Base-by-base conservation (phyloP, 2,888 invertebrate species). In the Timema cristinae region DNA sequence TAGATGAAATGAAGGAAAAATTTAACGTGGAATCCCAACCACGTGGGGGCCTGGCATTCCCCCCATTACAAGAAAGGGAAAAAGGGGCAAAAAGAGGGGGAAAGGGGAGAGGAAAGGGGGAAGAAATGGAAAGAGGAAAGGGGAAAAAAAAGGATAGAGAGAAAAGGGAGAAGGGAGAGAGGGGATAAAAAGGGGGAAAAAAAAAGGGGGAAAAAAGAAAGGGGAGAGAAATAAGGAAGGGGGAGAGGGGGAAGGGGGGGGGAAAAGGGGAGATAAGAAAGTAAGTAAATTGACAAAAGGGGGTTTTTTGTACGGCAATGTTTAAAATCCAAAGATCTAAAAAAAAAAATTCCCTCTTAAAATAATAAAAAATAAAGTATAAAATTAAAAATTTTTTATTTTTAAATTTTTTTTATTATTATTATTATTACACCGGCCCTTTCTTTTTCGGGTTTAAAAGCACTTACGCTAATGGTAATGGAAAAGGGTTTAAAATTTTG, bases 1-100 rank as follows among this genome's bases (percentile, higher is more conserved):
- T n/a, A 6, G 32, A 6, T 11, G 48, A 67, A 32, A 15, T 66
- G 66, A 1, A 16, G 50, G 32, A 67, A 50, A 66, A 0, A 16
- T 13, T 50, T 50, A 8, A 0, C 10, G 50, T 49, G 50, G 66
- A 76, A 77, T 70, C 72, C 71, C n/a, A 68, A 61, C 66, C 32
- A 61, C n/a, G 50, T 11, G 67, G 68, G 56, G 52, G 50, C 11
- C 71, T 68, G 52, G 47, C 61, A 7, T 61, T n/a, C n/a, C n/a
- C n/a, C n/a, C n/a, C n/a, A n/a, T n/a, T n/a, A n/a, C n/a, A 68
- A 15, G 49, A 68, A 66, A 49, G 13, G 15, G 13, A 9, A 5
- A 1, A 69, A 7, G 32, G 2, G 6, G 9, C 7, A 2, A 56
- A 1, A 6, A 32, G 48, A 48, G 9, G 59, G n/a, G 7, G 15